Evolutionary conservation across 2,113 vertebrate species (phyloP), one percentile per base, ranked within the genome.

Genomic region (Cariama cristata): DNA sequence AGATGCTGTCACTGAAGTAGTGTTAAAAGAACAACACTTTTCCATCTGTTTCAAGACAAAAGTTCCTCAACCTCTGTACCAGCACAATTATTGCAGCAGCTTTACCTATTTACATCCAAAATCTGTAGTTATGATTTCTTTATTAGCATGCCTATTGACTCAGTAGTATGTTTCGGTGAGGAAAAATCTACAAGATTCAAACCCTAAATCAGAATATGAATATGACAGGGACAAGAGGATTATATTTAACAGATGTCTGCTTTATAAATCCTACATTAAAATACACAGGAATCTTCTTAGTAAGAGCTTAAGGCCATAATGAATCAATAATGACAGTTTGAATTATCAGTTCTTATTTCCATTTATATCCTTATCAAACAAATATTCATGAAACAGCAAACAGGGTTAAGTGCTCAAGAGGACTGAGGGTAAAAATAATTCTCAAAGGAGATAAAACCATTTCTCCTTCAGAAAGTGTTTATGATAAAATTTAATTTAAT

Each of bases 401-500:
- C 14, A 53, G 13, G 32, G 81, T 95, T 95, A 90, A 66, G 27
- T 23, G 4, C 33, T 93, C 81, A 91, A 88, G 64, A 50, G 27
- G 22, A 45, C 11, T 44, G 44, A 86, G 52, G 93, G 24, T 82
- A 13, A 87, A 73, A 80, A 71, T 10, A 93, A 95, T 83, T 93
- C 69, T 76, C 64, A 59, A 83, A 89, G 24, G 17, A 90, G 32
- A 9, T 49, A 7, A 69, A 95, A 94, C 9, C 4, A 59, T 33
- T 93, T 42, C 38, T 86, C 50, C 59, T 67, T 35, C 38, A 88
- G 64, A 94, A 90, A 90, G 15, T 14, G 40, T 2, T 69, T 84
- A 77, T 10, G 11, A 87, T 76, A 90, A 92, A 88, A 86, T 81
- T 52, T 83, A 82, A 74, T 80, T 91, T 91, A 83, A 95, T 95